Percentiles rank a stretch among this genome's conserved stretches.
phyloP scores from a whole-genome alignment of 2,888 invertebrate genomes.

The Caenorhabditis wallacei region DNA sequence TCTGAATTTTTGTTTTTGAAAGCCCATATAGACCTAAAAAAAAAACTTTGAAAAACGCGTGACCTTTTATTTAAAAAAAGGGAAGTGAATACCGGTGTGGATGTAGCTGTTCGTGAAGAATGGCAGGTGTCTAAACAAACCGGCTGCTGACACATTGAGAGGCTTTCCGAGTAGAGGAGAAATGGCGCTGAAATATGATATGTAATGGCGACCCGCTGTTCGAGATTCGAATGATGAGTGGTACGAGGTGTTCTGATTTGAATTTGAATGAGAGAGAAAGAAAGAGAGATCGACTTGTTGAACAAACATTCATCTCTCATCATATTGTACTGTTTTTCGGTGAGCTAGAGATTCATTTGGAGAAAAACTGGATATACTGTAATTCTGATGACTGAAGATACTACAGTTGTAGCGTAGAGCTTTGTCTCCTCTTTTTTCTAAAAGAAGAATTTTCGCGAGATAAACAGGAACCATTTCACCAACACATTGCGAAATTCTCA shows the following conservation, averaged over 20 bases:
- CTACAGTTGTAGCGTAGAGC: too few species aligned
- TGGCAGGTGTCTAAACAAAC: constrained; percentile 64
- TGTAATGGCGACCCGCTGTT: constrained; percentile 32
- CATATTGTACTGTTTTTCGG: neutral
- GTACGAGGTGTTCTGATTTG: constrained; percentile 38
- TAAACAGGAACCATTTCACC: too few species aligned
- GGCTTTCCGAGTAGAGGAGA: constrained; percentile 32
- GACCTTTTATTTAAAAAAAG: constrained; percentile 35
- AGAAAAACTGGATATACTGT: too few species aligned
- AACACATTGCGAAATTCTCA: too few species aligned
- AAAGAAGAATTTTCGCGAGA: too few species aligned
- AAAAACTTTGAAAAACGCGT: constrained; percentile 36
- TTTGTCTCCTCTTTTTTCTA: too few species aligned
- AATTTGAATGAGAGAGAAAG: constrained; percentile 33
- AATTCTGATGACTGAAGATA: too few species aligned
- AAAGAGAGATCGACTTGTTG: constrained; percentile 17
- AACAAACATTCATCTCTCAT: constrained; percentile 8
- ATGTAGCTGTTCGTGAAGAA: constrained; percentile 49
- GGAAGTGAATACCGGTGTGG: constrained; percentile 23
- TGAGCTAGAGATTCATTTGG: too few species aligned
- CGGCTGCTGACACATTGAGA: constrained; percentile 51
- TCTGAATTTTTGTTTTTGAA: constrained; percentile 5
- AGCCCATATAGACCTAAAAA: neutral
- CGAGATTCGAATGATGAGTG: constrained; percentile 42
- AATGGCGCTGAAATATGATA: constrained; percentile 53